Percentiles rank a stretch among this genome's conserved stretches.
These are phyloP conservation scores for Mormyrus hasselquistii DNA, from an alignment of 2,797 vertebrate species.

Conservation along the genomic window DNA sequence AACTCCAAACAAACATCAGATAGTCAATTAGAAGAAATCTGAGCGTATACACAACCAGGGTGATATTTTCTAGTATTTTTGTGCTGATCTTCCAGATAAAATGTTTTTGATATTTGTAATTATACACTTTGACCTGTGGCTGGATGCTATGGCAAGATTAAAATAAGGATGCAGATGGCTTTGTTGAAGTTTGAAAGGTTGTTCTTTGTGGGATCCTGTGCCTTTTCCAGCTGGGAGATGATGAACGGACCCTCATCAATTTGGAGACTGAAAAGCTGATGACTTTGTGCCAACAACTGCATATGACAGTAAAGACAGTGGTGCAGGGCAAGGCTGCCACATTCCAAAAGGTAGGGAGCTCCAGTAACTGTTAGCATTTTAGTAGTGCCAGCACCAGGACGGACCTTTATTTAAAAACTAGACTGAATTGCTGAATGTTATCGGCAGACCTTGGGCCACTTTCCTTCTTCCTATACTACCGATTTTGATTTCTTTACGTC, in stretches of 20 bases:
- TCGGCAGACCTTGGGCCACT: background rate
- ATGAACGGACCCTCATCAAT: slow-evolving; percentile 74
- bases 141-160: background rate
- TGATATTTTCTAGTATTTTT: background rate
- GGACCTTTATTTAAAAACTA: background rate
- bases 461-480: background rate
- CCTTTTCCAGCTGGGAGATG: slow-evolving; percentile 70
- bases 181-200: background rate
- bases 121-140: background rate
- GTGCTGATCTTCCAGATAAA: background rate
- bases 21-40: background rate
- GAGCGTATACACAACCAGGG: background rate
- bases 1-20: background rate
- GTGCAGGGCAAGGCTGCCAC: slow-evolving; percentile 85
- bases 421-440: background rate
- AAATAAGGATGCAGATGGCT: background rate
- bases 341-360: slow-evolving; percentile 80
- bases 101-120: background rate
- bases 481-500: background rate
- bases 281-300: slow-evolving; percentile 80
- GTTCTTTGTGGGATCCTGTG: background rate
- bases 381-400: background rate
- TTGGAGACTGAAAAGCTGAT: slow-evolving; percentile 84
- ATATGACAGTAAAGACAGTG: slow-evolving; percentile 72
- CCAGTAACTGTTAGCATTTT: background rate